Base-by-base conservation (phyloP, 1,140 invertebrate species). In the Sitophilus oryzae region DNA sequence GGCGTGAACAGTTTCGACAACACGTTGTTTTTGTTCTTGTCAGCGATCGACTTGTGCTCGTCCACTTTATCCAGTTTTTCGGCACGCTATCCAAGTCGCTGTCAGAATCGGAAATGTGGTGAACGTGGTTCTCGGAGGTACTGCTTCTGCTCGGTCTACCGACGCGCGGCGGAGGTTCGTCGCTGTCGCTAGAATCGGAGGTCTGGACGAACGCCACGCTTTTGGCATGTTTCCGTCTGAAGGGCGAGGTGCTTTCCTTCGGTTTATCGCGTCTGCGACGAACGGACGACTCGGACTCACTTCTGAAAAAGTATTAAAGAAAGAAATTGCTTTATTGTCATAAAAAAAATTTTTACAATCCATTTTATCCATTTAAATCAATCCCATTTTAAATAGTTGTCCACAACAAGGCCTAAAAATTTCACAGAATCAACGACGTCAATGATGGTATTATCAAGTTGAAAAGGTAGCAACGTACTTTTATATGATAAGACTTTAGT, bases 11-110 rank as follows among this genome's bases (percentile, higher is more conserved):
- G 66, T 60, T 82, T 84, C 2, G 80, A 72, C 20, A 87, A 62
- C 0, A 83, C 85, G 53, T 79, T 80, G 57, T 74, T 84, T 67
- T 87, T 88, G 66, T 86, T 87, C 58, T 84, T 84, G 64, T 86
- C 82, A 50, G 81, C 76, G 0, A 80, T 74, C 8, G 60, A 37
- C 38, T 77, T 76, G 2, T 74, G 74, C 16, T 76, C 74, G 35
- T 82, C 78, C 16, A 79, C 74, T 56, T 80, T 69, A 3, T 62
- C 55, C 0, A 46, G 40, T 56, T 59, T 50, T 43, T 45, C 8
- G 22, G 15, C 4, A 34, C 9, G 18, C 16, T 14, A 23, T 55
- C 34, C 2, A 22, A 19, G 14, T 59, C 60, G 45, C 60, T 62
- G 3, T 62, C 60, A 9, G 60, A 62, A 46, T 61, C 59, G 18